Percentiles rank a stretch among this genome's conserved stretches.
These are phyloP conservation scores for Polyommatus icarus DNA, from an alignment of 2,888 invertebrate species.

Conservation along the genomic window DNA sequence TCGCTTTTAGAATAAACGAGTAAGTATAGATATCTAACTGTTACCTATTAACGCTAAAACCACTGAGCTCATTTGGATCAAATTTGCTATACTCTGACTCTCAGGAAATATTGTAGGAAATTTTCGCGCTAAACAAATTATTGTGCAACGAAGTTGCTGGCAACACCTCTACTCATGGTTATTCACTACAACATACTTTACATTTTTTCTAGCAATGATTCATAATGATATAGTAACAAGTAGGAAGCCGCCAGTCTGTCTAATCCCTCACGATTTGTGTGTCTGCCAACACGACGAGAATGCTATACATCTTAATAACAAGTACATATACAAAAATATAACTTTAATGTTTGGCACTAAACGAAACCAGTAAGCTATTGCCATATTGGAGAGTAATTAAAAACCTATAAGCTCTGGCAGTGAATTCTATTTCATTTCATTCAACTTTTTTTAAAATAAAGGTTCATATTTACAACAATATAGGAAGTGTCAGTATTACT, in stretches of 20 bases:
- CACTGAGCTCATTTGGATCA: too few species aligned
- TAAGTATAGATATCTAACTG: too few species aligned
- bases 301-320: neutral
- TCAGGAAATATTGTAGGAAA: too few species aligned
- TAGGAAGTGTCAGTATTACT: neutral
- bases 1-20: too few species aligned
- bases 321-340: neutral
- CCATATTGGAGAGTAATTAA: too few species aligned
- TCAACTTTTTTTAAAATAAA: too few species aligned
- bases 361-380: neutral
- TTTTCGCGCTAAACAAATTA: neutral
- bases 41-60: too few species aligned
- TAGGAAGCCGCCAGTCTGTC: slow-evolving; percentile 18
- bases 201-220: neutral
- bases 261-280: neutral
- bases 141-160: neutral
- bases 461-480: neutral
- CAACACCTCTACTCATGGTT: neutral
- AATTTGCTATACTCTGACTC: too few species aligned
- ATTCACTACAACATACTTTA: neutral
- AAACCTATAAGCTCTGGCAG: too few species aligned
- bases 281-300: neutral
- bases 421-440: too few species aligned
- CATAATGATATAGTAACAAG: slow-evolving; percentile 7
- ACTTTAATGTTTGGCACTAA: neutral